Conservation (phyloP, 1,140 invertebrate genomes). For the Cyphomyrmex costatus region DNA sequence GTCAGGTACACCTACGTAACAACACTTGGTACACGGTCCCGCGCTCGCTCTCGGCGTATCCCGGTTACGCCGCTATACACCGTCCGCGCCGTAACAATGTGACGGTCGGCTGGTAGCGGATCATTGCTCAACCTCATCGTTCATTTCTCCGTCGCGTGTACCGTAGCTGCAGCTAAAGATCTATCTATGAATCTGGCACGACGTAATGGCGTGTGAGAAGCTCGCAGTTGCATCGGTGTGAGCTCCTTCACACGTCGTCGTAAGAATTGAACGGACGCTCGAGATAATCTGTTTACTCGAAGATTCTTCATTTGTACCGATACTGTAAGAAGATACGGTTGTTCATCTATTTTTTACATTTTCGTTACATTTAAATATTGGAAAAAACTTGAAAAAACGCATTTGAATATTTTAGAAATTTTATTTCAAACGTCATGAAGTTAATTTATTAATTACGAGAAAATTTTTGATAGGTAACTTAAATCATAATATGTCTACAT, state of each 20-base stretch:
- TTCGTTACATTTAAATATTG: background rate
- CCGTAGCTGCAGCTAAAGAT: slow-evolving; percentile 28
- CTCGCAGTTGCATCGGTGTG: background rate
- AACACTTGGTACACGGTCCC: slow-evolving; percentile 73
- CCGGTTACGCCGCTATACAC: slow-evolving; percentile 75
- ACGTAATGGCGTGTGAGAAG: slow-evolving; percentile 1
- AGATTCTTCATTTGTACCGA: background rate
- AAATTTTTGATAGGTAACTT: background rate
- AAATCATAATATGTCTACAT: background rate
- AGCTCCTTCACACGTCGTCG: background rate
- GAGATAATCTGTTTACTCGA: background rate
- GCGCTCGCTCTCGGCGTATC: slow-evolving; percentile 65
- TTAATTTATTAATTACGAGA: background rate
- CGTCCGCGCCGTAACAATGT: slow-evolving; percentile 76
- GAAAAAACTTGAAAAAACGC: background rate
- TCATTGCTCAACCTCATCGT: slow-evolving; percentile 73
- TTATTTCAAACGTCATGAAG: background rate
- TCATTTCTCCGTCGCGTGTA: slow-evolving; percentile 62
- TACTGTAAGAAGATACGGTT: background rate
- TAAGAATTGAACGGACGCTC: background rate
- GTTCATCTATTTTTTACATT: background rate
- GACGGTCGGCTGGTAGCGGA: slow-evolving; percentile 69
- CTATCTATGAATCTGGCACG: slow-evolving; percentile 12
- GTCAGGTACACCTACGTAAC: slow-evolving; percentile 73
- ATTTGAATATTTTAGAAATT: background rate